These are phyloP conservation scores for Diarsia brunnea DNA, from an alignment of 2,888 invertebrate genomes.

Conservation along the genomic window DNA sequence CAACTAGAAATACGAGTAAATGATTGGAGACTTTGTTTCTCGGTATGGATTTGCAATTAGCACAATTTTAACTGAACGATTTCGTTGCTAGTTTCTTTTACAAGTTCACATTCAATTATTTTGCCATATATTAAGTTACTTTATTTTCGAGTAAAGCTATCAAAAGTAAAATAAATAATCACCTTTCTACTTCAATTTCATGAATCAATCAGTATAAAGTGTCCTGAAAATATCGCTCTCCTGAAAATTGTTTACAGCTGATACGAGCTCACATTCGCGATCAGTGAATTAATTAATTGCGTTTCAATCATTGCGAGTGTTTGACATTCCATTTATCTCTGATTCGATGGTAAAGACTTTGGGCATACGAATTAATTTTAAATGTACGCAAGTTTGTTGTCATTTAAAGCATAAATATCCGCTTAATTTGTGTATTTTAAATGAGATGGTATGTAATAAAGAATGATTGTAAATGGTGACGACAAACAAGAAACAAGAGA, in stretches of 20 bases:
- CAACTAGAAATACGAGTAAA: too few relatives aligned
- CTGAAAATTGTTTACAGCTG: slow-evolving; percentile 10
- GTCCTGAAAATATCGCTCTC: neutral
- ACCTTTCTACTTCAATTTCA: neutral
- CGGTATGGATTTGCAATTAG: too few relatives aligned
- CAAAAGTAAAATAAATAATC: neutral
- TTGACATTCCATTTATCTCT: slow-evolving; percentile 20
- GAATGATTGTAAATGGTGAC: neutral
- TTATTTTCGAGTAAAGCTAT: neutral
- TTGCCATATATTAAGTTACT: too few relatives aligned
- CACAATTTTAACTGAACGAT: too few relatives aligned
- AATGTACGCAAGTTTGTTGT: neutral
- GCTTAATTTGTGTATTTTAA: neutral
- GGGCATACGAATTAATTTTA: neutral
- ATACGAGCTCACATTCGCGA: neutral
- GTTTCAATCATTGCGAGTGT: slow-evolving; percentile 47
- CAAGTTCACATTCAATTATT: too few relatives aligned
- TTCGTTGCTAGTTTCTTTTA: too few relatives aligned
- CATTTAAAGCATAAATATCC: neutral
- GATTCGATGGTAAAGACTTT: slow-evolving; percentile 5
- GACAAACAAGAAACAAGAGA: too few relatives aligned
- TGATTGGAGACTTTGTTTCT: too few relatives aligned
- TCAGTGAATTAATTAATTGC: slow-evolving; percentile 34
- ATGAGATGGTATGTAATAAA: neutral
- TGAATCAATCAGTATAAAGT: neutral